Conservation (phyloP, 2,888 invertebrate genomes). For the Drosophila anomelani region DNA sequence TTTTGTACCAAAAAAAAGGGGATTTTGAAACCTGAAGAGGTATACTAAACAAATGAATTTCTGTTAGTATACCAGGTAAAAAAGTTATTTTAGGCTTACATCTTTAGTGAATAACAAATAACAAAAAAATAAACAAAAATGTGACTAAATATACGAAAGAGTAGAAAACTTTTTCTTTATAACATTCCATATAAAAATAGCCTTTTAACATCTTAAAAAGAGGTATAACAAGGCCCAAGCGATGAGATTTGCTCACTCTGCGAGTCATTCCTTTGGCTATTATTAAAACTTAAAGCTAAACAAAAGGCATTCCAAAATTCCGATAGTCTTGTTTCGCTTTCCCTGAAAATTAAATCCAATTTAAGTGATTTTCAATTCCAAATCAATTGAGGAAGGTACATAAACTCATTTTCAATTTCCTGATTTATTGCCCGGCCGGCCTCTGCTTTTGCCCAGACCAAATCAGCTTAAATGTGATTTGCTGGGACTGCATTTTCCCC, state of each 20-base stretch:
- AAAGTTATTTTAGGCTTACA: no score
- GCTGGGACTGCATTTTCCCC: slow-evolving; percentile 24
- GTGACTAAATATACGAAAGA: no score
- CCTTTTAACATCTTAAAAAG: not conserved
- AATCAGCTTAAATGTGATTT: slow-evolving; percentile 68
- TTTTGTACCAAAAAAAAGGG: not conserved
- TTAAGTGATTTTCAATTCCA: slow-evolving; percentile 8
- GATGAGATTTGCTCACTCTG: not conserved
- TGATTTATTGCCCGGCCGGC: slow-evolving; percentile 25
- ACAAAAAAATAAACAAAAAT: no score
- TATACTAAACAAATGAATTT: no score
- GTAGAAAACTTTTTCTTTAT: not conserved
- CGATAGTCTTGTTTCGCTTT: slow-evolving; percentile 1
- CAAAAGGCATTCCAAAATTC: not conserved
- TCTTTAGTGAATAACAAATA: no score
- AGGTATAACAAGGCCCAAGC: not conserved
- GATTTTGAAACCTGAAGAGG: no score
- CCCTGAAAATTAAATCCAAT: not conserved
- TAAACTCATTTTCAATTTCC: slow-evolving; percentile 23
- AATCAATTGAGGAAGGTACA: slow-evolving; percentile 7
- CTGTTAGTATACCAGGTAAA: no score
- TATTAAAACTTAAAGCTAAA: not conserved
- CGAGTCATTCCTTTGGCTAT: not conserved
- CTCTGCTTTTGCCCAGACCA: not conserved
- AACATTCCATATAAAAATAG: not conserved